phyloP scores from a whole-genome alignment of 2,113 vertebrate species.

The Caretta caretta region DNA sequence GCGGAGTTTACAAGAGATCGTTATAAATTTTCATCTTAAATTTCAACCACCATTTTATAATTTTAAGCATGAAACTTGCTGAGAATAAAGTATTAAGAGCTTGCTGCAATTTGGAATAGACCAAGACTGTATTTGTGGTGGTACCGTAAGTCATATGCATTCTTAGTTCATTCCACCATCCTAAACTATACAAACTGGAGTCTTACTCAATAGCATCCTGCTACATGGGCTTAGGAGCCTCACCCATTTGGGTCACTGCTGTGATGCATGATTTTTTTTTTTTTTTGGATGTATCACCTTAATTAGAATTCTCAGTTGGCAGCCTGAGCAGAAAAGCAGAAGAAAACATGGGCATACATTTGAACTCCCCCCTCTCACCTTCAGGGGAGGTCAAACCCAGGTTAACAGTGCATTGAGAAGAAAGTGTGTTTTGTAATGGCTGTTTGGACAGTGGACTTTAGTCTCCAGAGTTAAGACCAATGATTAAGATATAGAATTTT shows the following conservation, averaged over 20 bases:
- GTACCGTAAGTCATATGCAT: background rate
- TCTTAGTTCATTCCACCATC: background rate
- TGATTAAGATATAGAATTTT: background rate
- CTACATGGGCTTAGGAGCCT: background rate
- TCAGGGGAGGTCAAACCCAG: accelerated
- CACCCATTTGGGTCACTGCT: background rate
- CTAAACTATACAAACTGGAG: background rate
- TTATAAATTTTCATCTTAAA: accelerated
- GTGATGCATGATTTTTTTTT: background rate
- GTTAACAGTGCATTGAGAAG: background rate
- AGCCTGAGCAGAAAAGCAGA: background rate
- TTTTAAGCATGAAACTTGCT: background rate
- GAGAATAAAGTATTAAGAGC: background rate
- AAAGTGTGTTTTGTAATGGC: background rate
- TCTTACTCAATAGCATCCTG: background rate
- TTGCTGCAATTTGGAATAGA: background rate
- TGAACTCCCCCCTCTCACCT: background rate
- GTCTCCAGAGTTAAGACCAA: background rate
- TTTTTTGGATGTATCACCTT: background rate
- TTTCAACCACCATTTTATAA: background rate
- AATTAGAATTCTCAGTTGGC: background rate
- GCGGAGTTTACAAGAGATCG: accelerated
- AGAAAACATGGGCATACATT: background rate
- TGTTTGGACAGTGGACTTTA: background rate
- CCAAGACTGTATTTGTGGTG: background rate